Evolutionary conservation across 2,797 vertebrate species (phyloP).

Genomic region (Hylomyscus alleni): DNA sequence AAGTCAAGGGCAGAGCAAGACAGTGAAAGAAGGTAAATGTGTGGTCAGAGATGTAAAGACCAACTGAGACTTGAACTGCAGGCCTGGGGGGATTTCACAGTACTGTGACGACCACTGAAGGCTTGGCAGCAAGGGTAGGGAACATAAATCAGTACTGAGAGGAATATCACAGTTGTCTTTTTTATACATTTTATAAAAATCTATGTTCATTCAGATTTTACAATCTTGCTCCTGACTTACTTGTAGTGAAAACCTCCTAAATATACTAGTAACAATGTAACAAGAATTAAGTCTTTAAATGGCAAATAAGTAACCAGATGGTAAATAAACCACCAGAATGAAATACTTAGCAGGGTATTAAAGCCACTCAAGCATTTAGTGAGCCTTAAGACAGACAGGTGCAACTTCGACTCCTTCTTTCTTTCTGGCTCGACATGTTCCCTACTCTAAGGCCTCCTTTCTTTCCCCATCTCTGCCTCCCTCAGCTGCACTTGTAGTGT

Average conservation of each 20-base stretch:
- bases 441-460: conserved; percentile 72
- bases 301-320: not conserved
- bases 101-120: not conserved
- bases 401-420: conserved; percentile 69
- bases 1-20: not conserved
- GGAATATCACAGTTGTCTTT: not conserved
- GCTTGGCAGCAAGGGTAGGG: not conserved
- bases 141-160: not conserved
- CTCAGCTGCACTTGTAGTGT: conserved; percentile 72
- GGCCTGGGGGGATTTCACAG: not conserved
- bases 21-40: not conserved
- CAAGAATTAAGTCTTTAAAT: conserved; percentile 34
- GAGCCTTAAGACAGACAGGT: conserved; percentile 53
- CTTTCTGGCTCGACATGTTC: conserved; percentile 76
- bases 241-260: conserved; percentile 4
- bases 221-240: not conserved
- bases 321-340: conserved; percentile 15
- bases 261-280: not conserved
- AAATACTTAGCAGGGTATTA: conserved; percentile 25
- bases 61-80: not conserved
- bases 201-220: not conserved
- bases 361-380: conserved; percentile 8
- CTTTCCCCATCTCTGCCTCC: conserved; percentile 63
- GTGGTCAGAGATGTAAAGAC: not conserved
- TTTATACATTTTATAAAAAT: not conserved